Evolutionary conservation across 2,113 vertebrate genomes (phyloP), one percentile per base, ranked within the genome.

Genomic region (Gallinago jamesoni): DNA sequence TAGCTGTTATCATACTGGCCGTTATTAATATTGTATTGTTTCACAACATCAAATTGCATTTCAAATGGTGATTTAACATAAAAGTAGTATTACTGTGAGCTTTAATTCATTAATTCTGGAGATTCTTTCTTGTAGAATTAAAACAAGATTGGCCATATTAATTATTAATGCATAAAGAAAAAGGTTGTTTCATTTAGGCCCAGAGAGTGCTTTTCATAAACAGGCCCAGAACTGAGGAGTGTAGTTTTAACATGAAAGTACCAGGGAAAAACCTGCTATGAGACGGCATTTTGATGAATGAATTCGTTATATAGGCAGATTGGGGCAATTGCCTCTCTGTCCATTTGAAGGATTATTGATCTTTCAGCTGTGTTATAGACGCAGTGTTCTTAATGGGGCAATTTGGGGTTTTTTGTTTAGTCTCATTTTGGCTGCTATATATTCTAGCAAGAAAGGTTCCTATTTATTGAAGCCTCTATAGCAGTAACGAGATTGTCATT

Each of bases 401-500:
- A 56, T 96, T 88, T 90, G 43, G 25, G 6, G 2, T 24, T 22
- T 84, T 84, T 94, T 69, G 48, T 76, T 97, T 93, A 74, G 60
- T 77, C 85, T 94, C 73, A 86, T 87, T 93, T 92, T 27, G 52
- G 18, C 78, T 96, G 69, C 47, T 86, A 76, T 90, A 74, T 94
- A 77, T 85, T 93, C 87, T 57, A 87, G 41, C 31, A 89, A n/a
- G 94, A 94, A 93, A 90, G 19, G 39, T 78, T 96, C 56, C 52
- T 68, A 81, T 96, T 97, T 97, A 96, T 92, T 94, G 93, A 93
- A 92, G 96, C 25, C 92, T 95, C 87, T 84, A 50, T 43, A 84
- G 52, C 55, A 88, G 91, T 97, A 98, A 98, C 48, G 45, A 98
- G 95, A 96, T 96, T 97, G 95, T 97, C 81, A 89, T 97, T 96